phyloP scores from a whole-genome alignment of 2,113 vertebrate species.

The Pseudorasbora parva region DNA sequence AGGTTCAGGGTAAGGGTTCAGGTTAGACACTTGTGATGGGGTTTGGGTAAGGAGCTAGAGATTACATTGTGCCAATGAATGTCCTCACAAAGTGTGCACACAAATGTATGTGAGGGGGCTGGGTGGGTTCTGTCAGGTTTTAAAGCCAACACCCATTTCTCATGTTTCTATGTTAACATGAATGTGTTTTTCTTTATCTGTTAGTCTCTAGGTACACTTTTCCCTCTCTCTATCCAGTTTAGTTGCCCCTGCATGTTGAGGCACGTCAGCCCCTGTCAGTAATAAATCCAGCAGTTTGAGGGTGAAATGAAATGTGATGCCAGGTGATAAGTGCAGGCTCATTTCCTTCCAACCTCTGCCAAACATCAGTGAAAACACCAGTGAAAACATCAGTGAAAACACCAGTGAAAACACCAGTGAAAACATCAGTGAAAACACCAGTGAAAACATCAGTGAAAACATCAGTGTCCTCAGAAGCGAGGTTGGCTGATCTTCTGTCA shows the following conservation, averaged over 20 bases:
- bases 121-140: slow-evolving; percentile 3
- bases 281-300: slow-evolving; percentile 48
- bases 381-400: not conserved
- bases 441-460: not conserved
- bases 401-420: no score
- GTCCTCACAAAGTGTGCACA: not conserved
- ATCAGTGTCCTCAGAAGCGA: not conserved
- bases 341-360: not conserved
- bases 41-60: not conserved
- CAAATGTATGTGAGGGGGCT: not conserved
- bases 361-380: slow-evolving; percentile 1
- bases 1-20: no score
- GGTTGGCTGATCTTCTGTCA: not conserved
- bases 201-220: not conserved
- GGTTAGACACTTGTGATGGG: no score
- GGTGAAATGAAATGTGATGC: slow-evolving; percentile 60
- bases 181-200: not conserved
- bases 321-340: not conserved
- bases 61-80: no score
- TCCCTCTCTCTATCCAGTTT: slow-evolving; percentile 40
- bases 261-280: slow-evolving; percentile 53
- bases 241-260: slow-evolving; percentile 59
- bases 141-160: not conserved
- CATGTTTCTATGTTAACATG: not conserved
- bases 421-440: not conserved